Evolutionary conservation across 2,797 vertebrate species (phyloP).

Genomic region (Rhincodon typus): DNA sequence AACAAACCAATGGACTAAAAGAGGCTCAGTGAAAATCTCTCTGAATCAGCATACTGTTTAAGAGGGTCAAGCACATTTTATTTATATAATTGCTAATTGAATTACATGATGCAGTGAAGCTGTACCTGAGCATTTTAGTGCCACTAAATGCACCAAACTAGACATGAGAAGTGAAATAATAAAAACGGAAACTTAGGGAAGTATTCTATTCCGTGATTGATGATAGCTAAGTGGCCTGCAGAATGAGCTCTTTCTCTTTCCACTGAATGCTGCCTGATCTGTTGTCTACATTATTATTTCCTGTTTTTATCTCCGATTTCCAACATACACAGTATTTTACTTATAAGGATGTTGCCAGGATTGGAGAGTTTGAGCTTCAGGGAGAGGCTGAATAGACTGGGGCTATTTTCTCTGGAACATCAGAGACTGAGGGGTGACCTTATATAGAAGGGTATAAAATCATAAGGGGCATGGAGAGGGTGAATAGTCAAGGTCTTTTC

Average conservation of each 20-base stretch:
- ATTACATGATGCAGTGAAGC: background rate
- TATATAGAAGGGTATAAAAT: too few species aligned
- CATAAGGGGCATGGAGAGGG: too few species aligned
- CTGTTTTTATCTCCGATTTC: background rate
- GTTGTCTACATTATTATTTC: background rate
- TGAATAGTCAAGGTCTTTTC: too few species aligned
- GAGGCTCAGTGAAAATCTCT: background rate
- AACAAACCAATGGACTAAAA: background rate
- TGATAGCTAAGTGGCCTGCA: background rate
- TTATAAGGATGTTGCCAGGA: too few species aligned
- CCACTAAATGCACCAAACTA: background rate
- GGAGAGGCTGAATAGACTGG: too few species aligned
- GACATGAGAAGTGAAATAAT: background rate
- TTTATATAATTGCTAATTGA: background rate
- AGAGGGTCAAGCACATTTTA: background rate
- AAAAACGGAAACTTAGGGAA: background rate
- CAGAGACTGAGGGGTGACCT: too few species aligned
- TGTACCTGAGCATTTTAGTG: background rate
- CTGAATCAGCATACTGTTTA: background rate
- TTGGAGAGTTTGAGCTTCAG: too few species aligned
- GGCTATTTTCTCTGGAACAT: too few species aligned
- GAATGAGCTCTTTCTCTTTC: background rate
- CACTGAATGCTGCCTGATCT: background rate
- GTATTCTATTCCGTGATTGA: background rate
- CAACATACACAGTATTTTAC: background rate